Conservation (phyloP, 2,888 invertebrate genomes). For the Andrena bicolor region DNA sequence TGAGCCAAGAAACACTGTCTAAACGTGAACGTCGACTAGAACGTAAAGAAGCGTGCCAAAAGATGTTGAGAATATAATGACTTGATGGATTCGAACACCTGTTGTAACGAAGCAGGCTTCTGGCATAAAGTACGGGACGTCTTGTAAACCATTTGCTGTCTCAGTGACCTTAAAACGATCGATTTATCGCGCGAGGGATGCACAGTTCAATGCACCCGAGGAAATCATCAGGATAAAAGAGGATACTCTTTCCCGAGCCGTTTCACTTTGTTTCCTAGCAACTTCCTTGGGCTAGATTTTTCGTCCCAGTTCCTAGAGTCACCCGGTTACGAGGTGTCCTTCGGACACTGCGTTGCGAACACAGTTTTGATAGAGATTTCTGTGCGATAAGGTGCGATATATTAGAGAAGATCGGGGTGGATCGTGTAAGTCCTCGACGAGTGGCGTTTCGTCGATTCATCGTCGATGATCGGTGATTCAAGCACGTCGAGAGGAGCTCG, state of each 20-base stretch:
- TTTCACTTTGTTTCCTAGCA: too few relatives aligned
- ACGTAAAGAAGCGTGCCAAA: constrained; percentile 7
- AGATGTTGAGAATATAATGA: neutral
- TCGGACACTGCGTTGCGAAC: too few relatives aligned
- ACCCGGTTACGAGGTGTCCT: too few relatives aligned
- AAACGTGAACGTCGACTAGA: neutral
- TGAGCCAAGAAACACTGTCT: neutral
- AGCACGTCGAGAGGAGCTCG: neutral
- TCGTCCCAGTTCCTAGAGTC: too few relatives aligned
- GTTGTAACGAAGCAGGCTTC: constrained; percentile 5
- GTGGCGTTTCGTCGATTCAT: neutral
- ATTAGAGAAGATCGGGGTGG: neutral
- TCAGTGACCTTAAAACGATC: neutral
- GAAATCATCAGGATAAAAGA: neutral
- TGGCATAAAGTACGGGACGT: neutral
- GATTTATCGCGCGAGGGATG: neutral
- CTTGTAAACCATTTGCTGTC: neutral
- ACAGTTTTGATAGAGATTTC: too few relatives aligned
- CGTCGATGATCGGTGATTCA: constrained; percentile 9
- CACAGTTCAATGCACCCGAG: neutral
- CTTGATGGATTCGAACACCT: constrained; percentile 2
- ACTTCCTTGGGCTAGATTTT: neutral
- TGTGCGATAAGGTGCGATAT: too few relatives aligned
- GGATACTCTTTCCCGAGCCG: neutral
- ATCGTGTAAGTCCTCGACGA: neutral